Evolutionary conservation across 2,797 vertebrate genomes (phyloP).

Genomic region (Heteromormyrus szaboi): DNA sequence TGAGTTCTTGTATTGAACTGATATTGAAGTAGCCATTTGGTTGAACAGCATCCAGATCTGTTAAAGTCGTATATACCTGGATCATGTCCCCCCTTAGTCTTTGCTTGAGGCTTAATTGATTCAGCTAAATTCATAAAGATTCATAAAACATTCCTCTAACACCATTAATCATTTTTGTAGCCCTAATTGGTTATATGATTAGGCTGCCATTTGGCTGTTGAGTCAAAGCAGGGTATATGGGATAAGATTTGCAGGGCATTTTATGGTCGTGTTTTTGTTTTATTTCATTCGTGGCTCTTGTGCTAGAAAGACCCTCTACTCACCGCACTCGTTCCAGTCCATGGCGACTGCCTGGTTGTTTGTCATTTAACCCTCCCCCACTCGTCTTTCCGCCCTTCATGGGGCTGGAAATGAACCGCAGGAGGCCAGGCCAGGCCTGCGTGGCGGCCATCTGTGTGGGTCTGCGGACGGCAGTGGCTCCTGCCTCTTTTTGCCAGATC

Average conservation of each 20-base stretch:
- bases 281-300: background rate
- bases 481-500: background rate
- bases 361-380: background rate
- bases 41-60: background rate
- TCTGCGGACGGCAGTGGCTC: background rate
- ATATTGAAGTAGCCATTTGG: background rate
- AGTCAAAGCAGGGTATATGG: background rate
- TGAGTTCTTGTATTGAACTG: background rate
- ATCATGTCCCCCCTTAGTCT: background rate
- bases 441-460: background rate
- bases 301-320: background rate
- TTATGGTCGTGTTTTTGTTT: background rate
- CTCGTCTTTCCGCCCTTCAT: background rate
- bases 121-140: background rate
- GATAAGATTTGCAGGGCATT: background rate
- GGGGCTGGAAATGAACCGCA: background rate
- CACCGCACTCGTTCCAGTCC: background rate
- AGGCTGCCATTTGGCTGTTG: background rate
- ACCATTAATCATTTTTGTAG: background rate
- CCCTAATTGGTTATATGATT: background rate
- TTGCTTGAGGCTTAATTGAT: background rate
- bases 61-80: background rate
- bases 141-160: background rate
- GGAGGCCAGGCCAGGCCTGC: background rate
- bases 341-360: background rate